Base-by-base conservation (phyloP, 2,797 vertebrate genomes). In the Apogon hyalosoma region DNA sequence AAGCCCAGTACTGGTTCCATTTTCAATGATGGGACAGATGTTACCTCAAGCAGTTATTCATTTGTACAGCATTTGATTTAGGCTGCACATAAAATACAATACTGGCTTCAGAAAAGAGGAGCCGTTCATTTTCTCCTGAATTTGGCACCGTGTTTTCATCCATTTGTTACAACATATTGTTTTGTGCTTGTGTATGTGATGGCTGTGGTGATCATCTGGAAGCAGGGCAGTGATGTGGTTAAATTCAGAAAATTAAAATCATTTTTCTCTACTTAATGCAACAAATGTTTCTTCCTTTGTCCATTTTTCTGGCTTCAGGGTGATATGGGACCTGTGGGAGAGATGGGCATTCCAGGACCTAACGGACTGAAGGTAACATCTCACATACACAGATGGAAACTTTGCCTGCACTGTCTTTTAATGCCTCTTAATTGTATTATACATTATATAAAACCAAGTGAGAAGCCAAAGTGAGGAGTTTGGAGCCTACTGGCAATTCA, bases 361-460 rank as follows among this genome's bases (percentile, higher is more conserved):
- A 94, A 90, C 79, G 98, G 98, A 93, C 90, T 98, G 88, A 99
- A 99, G 96, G 98, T 99, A 93, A 94, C 80, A 54, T 14, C 56
- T 46, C 43, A 60, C 39, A 56, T 33, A 49, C 18, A 52, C 42
- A 66, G 38, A 67, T 64, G 36, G 39, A 78, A 69, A 43, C 21
- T 28, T 64, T 71, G 24, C 21, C 63, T 43, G 65, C 13, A 36
- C 36, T 18, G 5, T 60, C 46, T 63, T 66, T 47, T 16, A 7
- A 47, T 42, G 14, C 15, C 14, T 40, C 59, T 47, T 14, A 41
- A 7, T 57, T 41, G 6, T 51, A 58, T 42, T 31, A 45, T 40
- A 14, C 16, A 2, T 36, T 14, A 57, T 47, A 19, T 50, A 49
- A 71, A 51, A 48, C 6, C 33, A 67, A 59, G 6, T 50, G 10